Base-by-base conservation (phyloP, 2,113 vertebrate genomes). In the Platanista minor region DNA sequence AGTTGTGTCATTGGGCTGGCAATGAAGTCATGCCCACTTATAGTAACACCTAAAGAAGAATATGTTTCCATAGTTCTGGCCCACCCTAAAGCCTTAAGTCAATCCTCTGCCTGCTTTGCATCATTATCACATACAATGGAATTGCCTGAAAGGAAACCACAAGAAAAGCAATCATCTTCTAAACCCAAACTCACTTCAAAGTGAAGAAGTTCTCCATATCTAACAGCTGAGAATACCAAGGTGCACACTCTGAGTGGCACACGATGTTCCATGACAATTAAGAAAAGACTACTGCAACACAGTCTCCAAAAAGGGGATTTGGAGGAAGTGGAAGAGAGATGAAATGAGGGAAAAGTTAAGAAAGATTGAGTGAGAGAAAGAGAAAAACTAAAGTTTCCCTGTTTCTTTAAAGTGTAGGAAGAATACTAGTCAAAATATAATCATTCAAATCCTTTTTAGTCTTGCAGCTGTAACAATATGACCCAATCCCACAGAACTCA, bases 111-210 rank as follows among this genome's bases (percentile, higher is more conserved):
- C 91, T 97, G 95, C 69, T 97, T 90, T 78, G 49, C 27, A 59
- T 66, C 69, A 59, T 80, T 91, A n/a, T 82, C 92, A 95, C 54
- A 69, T 74, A 83, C 75, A 91, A n/a, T 46, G 7, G 18, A 74
- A 96, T 33, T 95, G 71, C 82, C 80, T 96, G 78, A 96, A 97
- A 98, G 87, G 90, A 98, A 98, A 98, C 8, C 29, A 97, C 94
- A 98, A 75, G 49, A 94, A 96, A 98, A 97, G 96, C 69, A 86
- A 90, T 57, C 88, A 91, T 74, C 62, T 91, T 78, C 64, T 92
- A 57, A 96, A 86, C 80, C 83, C 72, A 98, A 97, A 96, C n/a
- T 87, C 93, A 94, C 90, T 98, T 98, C 96, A 96, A 98, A 98
- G 80, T 33, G 54, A 89, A 36, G 62, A 77, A 82, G 71, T 75